Evolutionary conservation across 1,140 invertebrate species (phyloP), one percentile per base, ranked within the genome.

Genomic region (Zaprionus vittiger): DNA sequence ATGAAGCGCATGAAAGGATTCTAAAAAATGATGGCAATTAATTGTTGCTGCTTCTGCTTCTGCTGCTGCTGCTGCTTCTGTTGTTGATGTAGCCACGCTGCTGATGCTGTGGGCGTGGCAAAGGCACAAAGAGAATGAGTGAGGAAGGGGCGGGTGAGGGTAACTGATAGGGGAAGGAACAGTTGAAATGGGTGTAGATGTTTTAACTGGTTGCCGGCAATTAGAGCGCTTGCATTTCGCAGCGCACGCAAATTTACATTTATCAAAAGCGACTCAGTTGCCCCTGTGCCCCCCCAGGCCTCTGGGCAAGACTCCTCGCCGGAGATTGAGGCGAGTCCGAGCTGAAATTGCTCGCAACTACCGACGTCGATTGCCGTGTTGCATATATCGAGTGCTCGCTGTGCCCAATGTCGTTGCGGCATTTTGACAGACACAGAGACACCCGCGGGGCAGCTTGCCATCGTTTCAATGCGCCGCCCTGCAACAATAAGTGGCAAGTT

Each of bases 1-100:
- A 85, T 75, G 72, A 83, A 83, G 81, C 81, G 81, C 81, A 64
- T 80, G 55, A 84, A 84, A 75, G 71, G 82, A 80, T 79, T 85
- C 73, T 78, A 69, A 85, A 84, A 86, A 85, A 81, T 84, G 74
- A 77, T 55, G 68, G 61, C 76, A 79, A 85, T 85, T 85, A 85
- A 85, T 85, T 85, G 83, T 65, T 73, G 34, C 69, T 72, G 68
- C 37, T 64, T 24, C 44, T 66, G 44, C 31, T 66, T 55, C 37
- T 64, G 47, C 31, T 64, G 34, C 44, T 66, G 44, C 31, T 66
- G 62, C 37, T 64, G 47, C 31, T 66, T 34, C 55, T 73, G 70
- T 38, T 73, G 62, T 41, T 59, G 59, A 28, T 47, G 70, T 47
- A 31, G 22, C 22, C 52, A 5, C 60, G 6, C n/a, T 49, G 47